Conservation (phyloP, 2,113 vertebrate genomes). For the Nannobrachium achirus region DNA sequence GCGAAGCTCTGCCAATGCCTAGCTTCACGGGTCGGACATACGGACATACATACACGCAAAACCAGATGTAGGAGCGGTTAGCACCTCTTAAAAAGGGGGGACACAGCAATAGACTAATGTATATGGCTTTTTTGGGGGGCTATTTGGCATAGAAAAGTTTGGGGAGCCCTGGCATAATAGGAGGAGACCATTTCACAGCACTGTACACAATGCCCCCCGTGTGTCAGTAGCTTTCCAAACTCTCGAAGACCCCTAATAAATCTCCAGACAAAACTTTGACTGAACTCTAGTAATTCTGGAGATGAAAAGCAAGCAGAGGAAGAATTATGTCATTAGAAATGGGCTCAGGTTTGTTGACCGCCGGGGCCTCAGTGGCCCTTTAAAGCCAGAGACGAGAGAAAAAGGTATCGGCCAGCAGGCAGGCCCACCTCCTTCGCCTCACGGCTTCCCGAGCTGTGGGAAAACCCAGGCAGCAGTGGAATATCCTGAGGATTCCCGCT, state of each 20-base stretch:
- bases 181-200: conserved; percentile 48
- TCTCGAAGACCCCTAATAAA: conserved; percentile 45
- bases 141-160: too few species aligned
- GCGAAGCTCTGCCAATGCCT: too few species aligned
- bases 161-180: background rate
- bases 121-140: too few species aligned
- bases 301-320: conserved; percentile 26
- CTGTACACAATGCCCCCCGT: conserved; percentile 13
- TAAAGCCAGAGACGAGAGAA: conserved; percentile 17
- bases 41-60: too few species aligned
- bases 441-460: conserved; percentile 62
- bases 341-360: conserved; percentile 35
- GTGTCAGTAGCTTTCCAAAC: conserved; percentile 43
- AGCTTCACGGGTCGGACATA: too few species aligned
- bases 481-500: conserved; percentile 68
- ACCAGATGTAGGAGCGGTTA: too few species aligned
- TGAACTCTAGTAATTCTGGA: conserved; percentile 39
- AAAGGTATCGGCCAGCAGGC: conserved; percentile 17
- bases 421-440: conserved; percentile 24
- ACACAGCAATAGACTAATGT: too few species aligned
- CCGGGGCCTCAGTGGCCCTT: conserved; percentile 19
- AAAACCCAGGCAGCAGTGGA: conserved; percentile 58
- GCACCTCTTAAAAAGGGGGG: too few species aligned
- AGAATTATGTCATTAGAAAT: conserved; percentile 40
- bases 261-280: conserved; percentile 42